phyloP scores from a whole-genome alignment of 2,888 invertebrate species.

The Pseudococcus longispinus region DNA sequence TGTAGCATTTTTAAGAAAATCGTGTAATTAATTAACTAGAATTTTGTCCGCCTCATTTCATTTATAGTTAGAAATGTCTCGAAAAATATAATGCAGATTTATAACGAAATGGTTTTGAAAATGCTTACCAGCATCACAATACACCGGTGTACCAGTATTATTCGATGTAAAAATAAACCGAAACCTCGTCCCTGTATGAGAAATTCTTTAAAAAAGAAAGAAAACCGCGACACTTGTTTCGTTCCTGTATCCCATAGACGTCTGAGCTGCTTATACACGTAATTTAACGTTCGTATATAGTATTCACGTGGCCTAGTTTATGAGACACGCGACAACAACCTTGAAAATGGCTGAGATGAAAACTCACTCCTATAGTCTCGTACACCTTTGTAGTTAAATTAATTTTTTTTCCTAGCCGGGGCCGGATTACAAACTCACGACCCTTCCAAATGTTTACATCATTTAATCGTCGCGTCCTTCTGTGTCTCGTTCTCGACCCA shows the following conservation, averaged over 20 bases:
- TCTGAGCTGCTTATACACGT: conserved; percentile 33
- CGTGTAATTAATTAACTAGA: conserved; percentile 56
- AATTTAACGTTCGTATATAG: conserved; percentile 14
- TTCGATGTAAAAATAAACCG: conserved; percentile 35
- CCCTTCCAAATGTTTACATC: not conserved
- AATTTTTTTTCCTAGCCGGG: not conserved
- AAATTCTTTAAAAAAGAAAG: conserved; percentile 23
- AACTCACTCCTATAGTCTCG: not conserved
- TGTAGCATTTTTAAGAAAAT: conserved; percentile 53
- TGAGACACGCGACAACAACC: conserved; percentile 40
- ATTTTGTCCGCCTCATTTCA: conserved; percentile 56
- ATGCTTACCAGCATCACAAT: not conserved
- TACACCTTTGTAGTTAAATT: conserved; percentile 5
- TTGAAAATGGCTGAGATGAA: conserved; percentile 31
- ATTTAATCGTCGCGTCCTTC: not conserved
- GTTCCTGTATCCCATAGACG: not conserved
- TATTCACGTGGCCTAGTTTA: conserved; percentile 34
- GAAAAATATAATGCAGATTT: conserved; percentile 41
- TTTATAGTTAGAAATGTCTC: conserved; percentile 46
- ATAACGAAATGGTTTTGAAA: conserved; percentile 42
- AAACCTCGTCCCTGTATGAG: not conserved
- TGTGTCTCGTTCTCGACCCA: not conserved
- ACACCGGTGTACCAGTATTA: not conserved
- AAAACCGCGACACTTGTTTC: conserved; percentile 23
- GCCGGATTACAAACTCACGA: not conserved